Evolutionary conservation across 1,140 invertebrate species (phyloP), one percentile per base, ranked within the genome.

Genomic region (Lasioglossum baleicum): DNA sequence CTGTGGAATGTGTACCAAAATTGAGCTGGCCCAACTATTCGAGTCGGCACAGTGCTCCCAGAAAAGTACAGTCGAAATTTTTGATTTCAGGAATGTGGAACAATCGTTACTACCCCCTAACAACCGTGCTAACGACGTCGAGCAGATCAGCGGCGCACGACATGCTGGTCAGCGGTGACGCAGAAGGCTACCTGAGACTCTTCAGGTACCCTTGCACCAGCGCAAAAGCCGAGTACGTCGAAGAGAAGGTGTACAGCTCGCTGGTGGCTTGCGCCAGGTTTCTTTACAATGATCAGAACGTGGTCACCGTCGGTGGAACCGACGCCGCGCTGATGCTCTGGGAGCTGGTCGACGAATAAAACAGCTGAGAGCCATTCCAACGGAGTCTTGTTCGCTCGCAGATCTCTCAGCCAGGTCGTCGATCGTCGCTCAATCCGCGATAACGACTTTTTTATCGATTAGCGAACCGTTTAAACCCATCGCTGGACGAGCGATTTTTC

Each of bases 251-350:
- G 0, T 98, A 98, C 94, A 97, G 97, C 65, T 97, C 97, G 66
- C 95, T 97, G 90, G 95, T 99, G 71, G 97, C 97, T 10, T 95
- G 95, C 69, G 96, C 96, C 2, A 94, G 97, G 65, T 98, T 98
- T 91, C 92, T 97, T 2, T 97, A 95, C 93, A 97, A 97, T 86
- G 97, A 98, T 91, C 95, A 96, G 53, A 96, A 97, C 81, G 93
- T 99, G 20, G 96, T 98, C 13, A 98, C 97, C 2, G 96, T 97
- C 8, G 98, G 98, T 31, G 98, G 97, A n/a, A 96, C 96, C 84
- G 98, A 99, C 90, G 98, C 97, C 67, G 95, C 97, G 60, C 94
- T 99, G 7, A 97, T 99, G 96, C 95, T 98, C 84, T 99, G 98
- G 98, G 96, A 97, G 91, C 93, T 98, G 75, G 95, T 97, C 82